Evolutionary conservation across 2,888 invertebrate species (phyloP).

Genomic region (Eucera pruinosa): DNA sequence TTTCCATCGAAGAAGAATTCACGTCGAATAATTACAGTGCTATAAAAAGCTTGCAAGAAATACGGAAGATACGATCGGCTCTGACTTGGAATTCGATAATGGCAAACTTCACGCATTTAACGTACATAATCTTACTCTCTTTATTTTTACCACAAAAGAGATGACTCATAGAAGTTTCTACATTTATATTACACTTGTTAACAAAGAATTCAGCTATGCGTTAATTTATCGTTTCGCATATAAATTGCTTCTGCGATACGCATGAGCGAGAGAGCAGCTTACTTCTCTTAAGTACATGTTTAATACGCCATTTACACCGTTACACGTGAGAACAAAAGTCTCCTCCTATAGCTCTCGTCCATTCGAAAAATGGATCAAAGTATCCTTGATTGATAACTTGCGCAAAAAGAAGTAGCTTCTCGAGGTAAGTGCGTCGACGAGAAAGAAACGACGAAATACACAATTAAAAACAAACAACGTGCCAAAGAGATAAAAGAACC

Average conservation of each 20-base stretch:
- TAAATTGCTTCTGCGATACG: constrained; percentile 40
- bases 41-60: not conserved
- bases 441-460: not conserved
- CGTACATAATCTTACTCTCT: no score
- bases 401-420: not conserved
- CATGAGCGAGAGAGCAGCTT: constrained; percentile 22
- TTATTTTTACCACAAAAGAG: no score
- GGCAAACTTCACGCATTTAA: constrained; percentile 19
- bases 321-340: not conserved
- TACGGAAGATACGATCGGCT: not conserved
- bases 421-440: constrained; percentile 35
- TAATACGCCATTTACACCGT: not conserved
- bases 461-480: not conserved
- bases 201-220: not conserved
- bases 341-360: no score
- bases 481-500: constrained; percentile 31
- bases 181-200: not conserved
- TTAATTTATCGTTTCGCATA: not conserved
- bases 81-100: not conserved
- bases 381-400: not conserved
- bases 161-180: not conserved
- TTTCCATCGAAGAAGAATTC: no score
- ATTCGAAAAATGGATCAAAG: no score
- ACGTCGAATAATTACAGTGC: no score
- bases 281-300: not conserved